Conservation (phyloP, 2,797 vertebrate genomes). For the Platalea minor region DNA sequence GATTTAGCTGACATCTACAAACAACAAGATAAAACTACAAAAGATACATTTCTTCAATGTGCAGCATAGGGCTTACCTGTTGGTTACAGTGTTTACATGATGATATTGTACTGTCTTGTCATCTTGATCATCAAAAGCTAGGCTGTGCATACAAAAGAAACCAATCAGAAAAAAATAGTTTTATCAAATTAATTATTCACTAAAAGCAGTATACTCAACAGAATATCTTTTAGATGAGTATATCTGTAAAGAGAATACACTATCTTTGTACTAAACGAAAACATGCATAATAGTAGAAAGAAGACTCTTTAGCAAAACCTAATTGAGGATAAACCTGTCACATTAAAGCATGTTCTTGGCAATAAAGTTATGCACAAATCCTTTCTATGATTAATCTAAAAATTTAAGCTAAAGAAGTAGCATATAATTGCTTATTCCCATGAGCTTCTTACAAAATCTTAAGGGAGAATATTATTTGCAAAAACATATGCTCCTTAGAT, state of each 20-base stretch:
- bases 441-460: conserved; percentile 18
- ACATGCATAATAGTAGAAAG: neutral
- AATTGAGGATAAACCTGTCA: conserved; percentile 29
- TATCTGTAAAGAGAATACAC: neutral
- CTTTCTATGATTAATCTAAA: conserved; percentile 36
- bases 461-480: conserved; percentile 21
- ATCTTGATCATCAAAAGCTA: conserved; percentile 8
- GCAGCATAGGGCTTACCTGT: neutral
- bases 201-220: neutral
- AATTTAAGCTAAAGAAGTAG: conserved; percentile 24
- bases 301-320: conserved; percentile 1
- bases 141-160: neutral
- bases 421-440: conserved; percentile 5
- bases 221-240: neutral
- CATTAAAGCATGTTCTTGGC: neutral
- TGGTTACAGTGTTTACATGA: neutral
- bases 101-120: neutral
- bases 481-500: conserved; percentile 40
- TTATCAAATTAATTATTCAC: conserved; percentile 29
- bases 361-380: neutral
- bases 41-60: neutral
- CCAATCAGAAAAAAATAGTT: neutral
- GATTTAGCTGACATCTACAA: conserved; percentile 11
- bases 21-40: neutral
- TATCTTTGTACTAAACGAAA: conserved; percentile 4